Conservation (phyloP, 2,888 invertebrate species). For the Prosopocoilus inquinatus region DNA sequence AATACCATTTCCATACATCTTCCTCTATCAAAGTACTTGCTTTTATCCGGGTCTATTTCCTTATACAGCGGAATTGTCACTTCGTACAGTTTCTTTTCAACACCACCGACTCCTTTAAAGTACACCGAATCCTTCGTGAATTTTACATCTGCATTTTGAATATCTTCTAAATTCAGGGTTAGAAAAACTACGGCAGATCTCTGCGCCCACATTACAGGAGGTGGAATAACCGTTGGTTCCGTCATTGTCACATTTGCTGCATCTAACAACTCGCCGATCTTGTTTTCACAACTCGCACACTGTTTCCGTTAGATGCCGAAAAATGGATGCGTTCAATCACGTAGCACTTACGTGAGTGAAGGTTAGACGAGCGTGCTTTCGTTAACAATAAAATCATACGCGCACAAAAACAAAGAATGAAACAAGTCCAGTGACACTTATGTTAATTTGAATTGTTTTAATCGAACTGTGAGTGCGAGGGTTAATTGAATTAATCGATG, state of each 20-base stretch:
- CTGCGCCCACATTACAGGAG: constrained; percentile 87
- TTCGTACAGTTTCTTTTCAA: constrained; percentile 77
- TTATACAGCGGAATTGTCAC: constrained; percentile 76
- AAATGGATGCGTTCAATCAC: too few species aligned
- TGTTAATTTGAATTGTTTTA: too few species aligned
- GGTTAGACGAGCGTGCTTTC: too few species aligned
- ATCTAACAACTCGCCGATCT: neutral
- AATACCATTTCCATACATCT: constrained; percentile 68
- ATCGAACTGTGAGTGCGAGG: too few species aligned
- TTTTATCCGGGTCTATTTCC: constrained; percentile 73
- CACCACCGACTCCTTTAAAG: constrained; percentile 77
- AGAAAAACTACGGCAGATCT: constrained; percentile 72
- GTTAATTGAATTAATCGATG: too few species aligned
- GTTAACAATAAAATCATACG: neutral
- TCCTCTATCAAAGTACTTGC: constrained; percentile 62
- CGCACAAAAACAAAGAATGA: too few species aligned
- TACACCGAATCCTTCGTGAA: constrained; percentile 65
- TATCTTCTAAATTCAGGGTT: constrained; percentile 81
- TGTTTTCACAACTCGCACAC: too few species aligned
- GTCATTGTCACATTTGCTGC: neutral
- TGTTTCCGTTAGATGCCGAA: too few species aligned
- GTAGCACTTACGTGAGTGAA: too few species aligned
- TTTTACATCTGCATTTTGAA: constrained; percentile 74
- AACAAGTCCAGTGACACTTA: too few species aligned
- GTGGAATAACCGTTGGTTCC: constrained; percentile 56